A percentile compares a stretch with the other conserved stretches of the same genome.
Evolutionary conservation across 2,113 vertebrate genomes (phyloP).

Genomic region (Sterrhoptilus dennistouni): DNA sequence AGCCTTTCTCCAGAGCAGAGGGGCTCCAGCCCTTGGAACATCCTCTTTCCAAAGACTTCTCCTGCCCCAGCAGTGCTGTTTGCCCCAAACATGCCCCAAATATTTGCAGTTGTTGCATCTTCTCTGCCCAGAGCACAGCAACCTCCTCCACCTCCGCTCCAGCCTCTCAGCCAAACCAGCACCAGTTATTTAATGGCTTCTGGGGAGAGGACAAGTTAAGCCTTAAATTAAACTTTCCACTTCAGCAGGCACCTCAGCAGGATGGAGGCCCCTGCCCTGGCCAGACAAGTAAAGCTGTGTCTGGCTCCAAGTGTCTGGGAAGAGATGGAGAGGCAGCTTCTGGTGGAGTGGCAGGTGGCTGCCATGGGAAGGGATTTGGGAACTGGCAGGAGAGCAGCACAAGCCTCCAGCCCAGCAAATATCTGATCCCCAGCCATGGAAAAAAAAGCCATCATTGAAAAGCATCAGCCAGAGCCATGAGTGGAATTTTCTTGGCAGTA

Average conservation of each 20-base stretch:
- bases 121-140: not conserved
- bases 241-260: not conserved
- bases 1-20: not conserved
- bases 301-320: not conserved
- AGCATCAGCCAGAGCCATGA: not conserved
- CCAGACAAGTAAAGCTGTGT: not conserved
- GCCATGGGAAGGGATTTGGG: not conserved
- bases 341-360: not conserved
- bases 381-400: not conserved
- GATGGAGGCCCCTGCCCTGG: not conserved
- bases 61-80: not conserved
- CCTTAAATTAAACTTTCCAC: constrained; percentile 24
- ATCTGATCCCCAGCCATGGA: not conserved
- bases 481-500: not conserved
- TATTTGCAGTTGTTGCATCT: fast-evolving
- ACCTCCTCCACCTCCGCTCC: fast-evolving
- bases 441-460: not conserved
- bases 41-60: not conserved
- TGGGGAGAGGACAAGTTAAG: not conserved
- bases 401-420: not conserved
- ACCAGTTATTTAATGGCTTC: not conserved
- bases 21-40: fast-evolving
- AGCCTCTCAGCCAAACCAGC: not conserved
- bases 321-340: not conserved
- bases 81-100: not conserved